Evolutionary conservation across 2,797 vertebrate species (phyloP).

Genomic region (Eospalax fontanierii): DNA sequence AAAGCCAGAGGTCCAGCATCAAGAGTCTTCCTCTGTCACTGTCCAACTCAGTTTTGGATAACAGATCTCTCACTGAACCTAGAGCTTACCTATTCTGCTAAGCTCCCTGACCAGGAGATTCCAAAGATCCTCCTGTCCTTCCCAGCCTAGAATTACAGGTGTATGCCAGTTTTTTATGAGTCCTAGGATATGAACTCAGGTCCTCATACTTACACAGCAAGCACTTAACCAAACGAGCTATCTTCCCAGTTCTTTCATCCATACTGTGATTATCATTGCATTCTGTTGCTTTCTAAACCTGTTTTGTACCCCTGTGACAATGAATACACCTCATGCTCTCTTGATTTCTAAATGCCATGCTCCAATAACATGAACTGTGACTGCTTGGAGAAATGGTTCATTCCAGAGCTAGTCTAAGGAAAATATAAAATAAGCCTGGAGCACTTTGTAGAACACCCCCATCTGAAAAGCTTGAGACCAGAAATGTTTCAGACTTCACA

Average conservation of each 20-base stretch:
- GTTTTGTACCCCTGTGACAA: background rate
- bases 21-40: no score
- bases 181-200: no score
- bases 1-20: no score
- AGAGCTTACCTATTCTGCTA: no score
- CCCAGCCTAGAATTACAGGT: no score
- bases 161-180: no score
- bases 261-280: background rate
- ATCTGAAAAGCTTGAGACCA: background rate
- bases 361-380: background rate
- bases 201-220: no score
- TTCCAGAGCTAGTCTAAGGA: background rate
- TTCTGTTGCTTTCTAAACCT: constrained; percentile 8
- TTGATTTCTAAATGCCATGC: constrained; percentile 3
- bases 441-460: background rate
- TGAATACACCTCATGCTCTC: background rate
- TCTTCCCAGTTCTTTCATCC: background rate
- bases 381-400: background rate
- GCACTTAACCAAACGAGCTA: no score
- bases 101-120: no score
- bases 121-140: no score
- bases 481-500: background rate
- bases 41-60: no score
- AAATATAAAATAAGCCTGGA: background rate
- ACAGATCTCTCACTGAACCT: no score